phyloP scores from a whole-genome alignment of 2,888 invertebrate genomes.

The Folsomia manolachei region DNA sequence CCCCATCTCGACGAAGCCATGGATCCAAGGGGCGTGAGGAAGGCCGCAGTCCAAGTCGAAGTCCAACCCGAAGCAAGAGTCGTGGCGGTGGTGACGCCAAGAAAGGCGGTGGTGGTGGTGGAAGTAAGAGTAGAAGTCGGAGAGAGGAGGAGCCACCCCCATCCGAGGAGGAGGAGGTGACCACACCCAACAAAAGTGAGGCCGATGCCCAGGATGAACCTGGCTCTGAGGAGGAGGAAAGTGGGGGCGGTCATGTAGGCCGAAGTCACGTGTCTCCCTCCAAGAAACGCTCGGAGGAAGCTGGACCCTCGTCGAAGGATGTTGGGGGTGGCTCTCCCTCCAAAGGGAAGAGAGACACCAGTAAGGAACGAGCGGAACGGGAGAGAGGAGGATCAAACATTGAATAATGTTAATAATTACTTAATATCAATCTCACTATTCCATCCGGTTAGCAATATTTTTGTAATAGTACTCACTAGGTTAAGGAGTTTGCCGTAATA shows the following conservation, averaged over 20 bases:
- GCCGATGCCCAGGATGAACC: background rate
- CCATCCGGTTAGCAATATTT: background rate
- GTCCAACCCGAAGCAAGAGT: constrained; percentile 49
- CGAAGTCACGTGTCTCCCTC: background rate
- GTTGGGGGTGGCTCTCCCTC: background rate
- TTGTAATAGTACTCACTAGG: background rate
- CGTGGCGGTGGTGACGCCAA: constrained; percentile 39
- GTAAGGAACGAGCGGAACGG: background rate
- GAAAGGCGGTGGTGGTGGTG: constrained; percentile 43
- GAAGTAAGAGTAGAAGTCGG: constrained; percentile 38
- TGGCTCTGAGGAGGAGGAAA: background rate
- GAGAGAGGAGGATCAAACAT: too few species aligned
- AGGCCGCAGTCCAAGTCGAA: constrained; percentile 37
- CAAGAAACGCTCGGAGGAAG: background rate
- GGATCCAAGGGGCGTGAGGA: constrained; percentile 11
- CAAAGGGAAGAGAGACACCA: background rate
- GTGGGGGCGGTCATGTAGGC: background rate
- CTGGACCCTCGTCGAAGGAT: background rate
- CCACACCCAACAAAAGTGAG: constrained; percentile 3
- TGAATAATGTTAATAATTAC: background rate
- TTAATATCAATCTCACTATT: background rate
- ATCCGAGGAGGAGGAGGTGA: background rate
- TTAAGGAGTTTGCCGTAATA: too few species aligned
- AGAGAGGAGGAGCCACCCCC: background rate
- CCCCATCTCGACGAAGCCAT: constrained; percentile 32